Conservation (phyloP, 2,797 vertebrate genomes). For the Hoplostethus atlanticus region DNA sequence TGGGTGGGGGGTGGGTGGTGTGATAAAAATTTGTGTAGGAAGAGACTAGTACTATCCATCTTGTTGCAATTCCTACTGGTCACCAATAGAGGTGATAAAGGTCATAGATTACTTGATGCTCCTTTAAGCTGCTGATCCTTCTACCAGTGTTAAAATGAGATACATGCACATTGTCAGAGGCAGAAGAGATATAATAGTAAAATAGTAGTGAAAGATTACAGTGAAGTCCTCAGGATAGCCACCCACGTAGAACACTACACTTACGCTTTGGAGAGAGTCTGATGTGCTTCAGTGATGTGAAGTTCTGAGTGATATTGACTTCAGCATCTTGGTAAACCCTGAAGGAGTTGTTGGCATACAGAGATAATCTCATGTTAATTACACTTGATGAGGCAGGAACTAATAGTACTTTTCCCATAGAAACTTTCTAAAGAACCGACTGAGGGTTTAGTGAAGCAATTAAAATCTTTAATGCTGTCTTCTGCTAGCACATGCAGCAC, state of each 20-base stretch:
- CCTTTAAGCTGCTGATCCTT: neutral
- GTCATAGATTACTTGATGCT: neutral
- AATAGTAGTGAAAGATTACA: constrained; percentile 49
- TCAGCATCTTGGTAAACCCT: constrained; percentile 81
- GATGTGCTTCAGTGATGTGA: constrained; percentile 41
- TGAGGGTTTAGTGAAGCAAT: neutral
- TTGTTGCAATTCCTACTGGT: no score
- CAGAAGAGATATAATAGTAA: neutral
- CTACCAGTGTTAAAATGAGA: neutral
- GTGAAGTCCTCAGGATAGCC: constrained; percentile 75
- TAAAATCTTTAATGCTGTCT: neutral
- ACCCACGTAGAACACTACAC: constrained; percentile 78
- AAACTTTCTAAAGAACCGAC: neutral
- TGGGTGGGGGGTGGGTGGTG: no score
- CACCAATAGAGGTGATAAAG: no score
- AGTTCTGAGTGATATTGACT: constrained; percentile 63
- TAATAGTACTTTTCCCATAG: neutral
- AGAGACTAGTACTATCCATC: no score
- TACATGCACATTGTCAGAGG: neutral
- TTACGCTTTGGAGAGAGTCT: constrained; percentile 25
- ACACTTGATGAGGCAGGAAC: neutral
- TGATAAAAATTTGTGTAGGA: no score
- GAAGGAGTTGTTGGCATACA: constrained; percentile 15
- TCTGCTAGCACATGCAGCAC: neutral
- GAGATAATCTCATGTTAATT: neutral